Base-by-base conservation (phyloP, 1,140 invertebrate genomes). In the Paralvinella palmiformis region DNA sequence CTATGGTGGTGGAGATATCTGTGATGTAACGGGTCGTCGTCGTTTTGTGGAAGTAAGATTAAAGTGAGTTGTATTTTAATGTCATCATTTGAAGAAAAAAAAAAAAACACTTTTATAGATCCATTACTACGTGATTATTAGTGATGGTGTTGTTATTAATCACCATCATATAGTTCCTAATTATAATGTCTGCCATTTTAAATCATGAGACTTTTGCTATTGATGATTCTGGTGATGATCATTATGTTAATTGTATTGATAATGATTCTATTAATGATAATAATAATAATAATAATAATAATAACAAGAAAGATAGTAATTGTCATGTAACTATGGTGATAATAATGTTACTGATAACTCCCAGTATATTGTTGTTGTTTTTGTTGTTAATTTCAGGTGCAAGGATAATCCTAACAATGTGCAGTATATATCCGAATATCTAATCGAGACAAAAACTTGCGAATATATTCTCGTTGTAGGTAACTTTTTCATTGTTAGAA, bases 401-500 rank as follows among this genome's bases (percentile, higher is more conserved):
- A 65, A 63, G 56, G 50, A 65, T 29, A 48, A 55, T 0, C 81
- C 84, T 0, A 76, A 77, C 33, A 87, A 84, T 72, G 84, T 86
- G 17, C 87, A 87, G 0, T 86, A 90, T 64, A 89, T 95, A 0
- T 88, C 91, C 1, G 79, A 95, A 37, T 94, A 91, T 75, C 81
- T 95, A 29, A 72, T 92, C 5, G 93, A 96, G 72, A 91, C 92
- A 6, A 87, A 88, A 76, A 88, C 88, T 7, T 96, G 93, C 72
- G 88, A 94, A 76, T 96, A 95, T 68, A 88, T 92, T 62, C 76
- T 95, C 24, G 90, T 67, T 5, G 71, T 78, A 67, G 65, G 62
- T 70, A 2, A 31, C n/a, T 45, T 35, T 31, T 29, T 27, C 6
- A 15, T 59, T 50, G 33, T 27, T 27, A 22, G 13, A 44, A 27